These are phyloP conservation scores for Carapus acus DNA, from an alignment of 2,797 vertebrate genomes.

Conservation along the genomic window DNA sequence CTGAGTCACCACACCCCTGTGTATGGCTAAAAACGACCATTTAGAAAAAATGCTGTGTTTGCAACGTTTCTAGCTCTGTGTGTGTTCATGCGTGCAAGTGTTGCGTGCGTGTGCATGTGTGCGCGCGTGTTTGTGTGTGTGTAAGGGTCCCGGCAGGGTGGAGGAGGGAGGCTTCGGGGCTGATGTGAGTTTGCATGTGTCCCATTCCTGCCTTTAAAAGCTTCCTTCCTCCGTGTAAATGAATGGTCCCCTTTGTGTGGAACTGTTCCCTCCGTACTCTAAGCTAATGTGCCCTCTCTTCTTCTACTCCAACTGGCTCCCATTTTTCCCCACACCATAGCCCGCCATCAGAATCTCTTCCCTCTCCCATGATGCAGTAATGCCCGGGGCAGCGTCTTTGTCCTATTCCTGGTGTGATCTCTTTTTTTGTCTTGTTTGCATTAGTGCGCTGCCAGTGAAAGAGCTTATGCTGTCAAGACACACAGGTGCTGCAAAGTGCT, in stretches of 20 bases:
- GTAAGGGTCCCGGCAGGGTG: no score
- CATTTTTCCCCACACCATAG: constrained; percentile 31
- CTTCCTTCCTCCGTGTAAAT: constrained; percentile 44
- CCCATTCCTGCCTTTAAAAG: constrained; percentile 44
- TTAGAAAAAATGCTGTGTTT: constrained; percentile 31
- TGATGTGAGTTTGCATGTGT: constrained; percentile 30
- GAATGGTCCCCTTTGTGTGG: constrained; percentile 49
- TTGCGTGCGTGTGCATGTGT: constrained; percentile 12
- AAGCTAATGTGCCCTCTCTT: constrained; percentile 30
- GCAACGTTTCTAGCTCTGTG: constrained; percentile 26
- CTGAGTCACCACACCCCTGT: constrained; percentile 43
- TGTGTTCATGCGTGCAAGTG: constrained; percentile 10
- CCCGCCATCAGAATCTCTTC: constrained; percentile 23
- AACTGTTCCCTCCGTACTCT: constrained; percentile 24
- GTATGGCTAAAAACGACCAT: constrained; percentile 33
- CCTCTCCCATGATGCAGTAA: constrained; percentile 13
- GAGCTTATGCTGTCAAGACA: constrained; percentile 8
- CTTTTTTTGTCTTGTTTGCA: constrained; percentile 51
- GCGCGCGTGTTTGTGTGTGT: constrained; percentile 8
- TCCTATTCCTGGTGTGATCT: constrained; percentile 33
- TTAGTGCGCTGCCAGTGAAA: constrained; percentile 26
- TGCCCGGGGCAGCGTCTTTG: constrained; percentile 30
- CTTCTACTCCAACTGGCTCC: constrained; percentile 26
- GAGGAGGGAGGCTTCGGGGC: constrained; percentile 2
- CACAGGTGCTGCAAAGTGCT: constrained; percentile 40